Base-by-base conservation (phyloP, 2,888 invertebrate species). In the Achlya flavicornis region DNA sequence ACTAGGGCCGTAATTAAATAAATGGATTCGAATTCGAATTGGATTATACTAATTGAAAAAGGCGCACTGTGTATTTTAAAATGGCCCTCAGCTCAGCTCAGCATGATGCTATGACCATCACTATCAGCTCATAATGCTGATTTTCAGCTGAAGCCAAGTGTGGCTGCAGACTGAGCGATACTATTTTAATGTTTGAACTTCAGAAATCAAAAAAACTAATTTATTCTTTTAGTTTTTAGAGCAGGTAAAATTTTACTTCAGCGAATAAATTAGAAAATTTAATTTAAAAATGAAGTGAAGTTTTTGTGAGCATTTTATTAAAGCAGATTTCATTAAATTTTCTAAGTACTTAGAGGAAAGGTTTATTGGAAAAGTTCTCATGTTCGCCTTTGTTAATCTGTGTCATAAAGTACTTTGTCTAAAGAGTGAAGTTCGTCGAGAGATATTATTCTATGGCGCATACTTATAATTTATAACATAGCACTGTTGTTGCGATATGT, bases 331-430 rank as follows among this genome's bases (percentile, higher is more conserved):
- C 4, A 43, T 46, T 1, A 2, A 16, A n/a, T 53, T 53, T 19
- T 53, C 53, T 7, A 16, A 16, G 48, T 48, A 48, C 16, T 16
- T 48, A 48, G 48, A 19, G 7, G 3, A 19, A 7, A 19, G 14
- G 19, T 53, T 53, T 53, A 53, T 53, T 19, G 53, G 19, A 53
- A 53, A 53, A 53, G 53, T 53, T 53, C 53, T 53, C 19, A n/a
- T 19, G 53, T 53, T 53, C n/a, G 46, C 53, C 19, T 53, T 53
- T 53, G 53, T 53, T 19, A 53, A 53, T 53, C 53, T 19, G 8
- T 19, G 19, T 53, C 53, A 8, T 19, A 53, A 53, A 19, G 53
- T 53, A 53, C 6, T 19, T 8, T 53, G 53, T 53, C n/a, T n/a
- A 53, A 53, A 19, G 53, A 19, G 53, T 19, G 19, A 48, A 48